Base-by-base conservation (phyloP, 2,797 vertebrate species). In the Sebastes matsubarae region DNA sequence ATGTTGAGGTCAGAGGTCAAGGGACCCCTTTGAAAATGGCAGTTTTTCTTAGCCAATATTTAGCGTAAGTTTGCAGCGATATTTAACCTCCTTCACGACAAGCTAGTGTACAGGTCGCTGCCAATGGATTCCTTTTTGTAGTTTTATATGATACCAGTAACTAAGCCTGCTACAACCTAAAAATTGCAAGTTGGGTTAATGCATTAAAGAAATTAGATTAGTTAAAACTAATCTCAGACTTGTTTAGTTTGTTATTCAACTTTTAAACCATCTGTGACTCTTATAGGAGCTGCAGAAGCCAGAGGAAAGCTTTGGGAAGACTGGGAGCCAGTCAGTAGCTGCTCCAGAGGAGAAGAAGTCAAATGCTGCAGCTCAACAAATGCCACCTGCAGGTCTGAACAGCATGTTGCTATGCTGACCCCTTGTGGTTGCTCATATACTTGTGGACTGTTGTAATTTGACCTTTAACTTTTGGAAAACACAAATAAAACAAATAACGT, bases 281-380 rank as follows among this genome's bases (percentile, higher is more conserved):
- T 24, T 70, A 13, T 14, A 93, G 91, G 92, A 94, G 81, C 79
- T 94, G 75, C 92, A 92, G 76, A 87, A 87, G 72, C 83, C 89
- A 57, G 81, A 86, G 9, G 89, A 84, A 66, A 83, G 68, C 34
- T 75, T 87, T n/a, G 64, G 20, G 46, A 81, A 68, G 81, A 34
- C 66, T 2, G 77, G 38, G 70, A 65, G 18, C 9, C 77, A 29
- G 64, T 55, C 18, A 20, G 69, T 34, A 42, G 54, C 68, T 61
- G 66, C 75, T 77, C 54, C 68, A 68, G 61, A 88, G 65, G 61
- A 88, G 66, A 71, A 80, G 30, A 87, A 84, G 29, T 34, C 72
- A 3, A 71, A 72, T 2, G 2, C 70, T 69, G 79, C 68, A 68
- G 63, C 32, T 66, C 57, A 81, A 10, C 68, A 32, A 24, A 14